phyloP scores from a whole-genome alignment of 2,888 invertebrate species.

The Drosophila limbata region DNA sequence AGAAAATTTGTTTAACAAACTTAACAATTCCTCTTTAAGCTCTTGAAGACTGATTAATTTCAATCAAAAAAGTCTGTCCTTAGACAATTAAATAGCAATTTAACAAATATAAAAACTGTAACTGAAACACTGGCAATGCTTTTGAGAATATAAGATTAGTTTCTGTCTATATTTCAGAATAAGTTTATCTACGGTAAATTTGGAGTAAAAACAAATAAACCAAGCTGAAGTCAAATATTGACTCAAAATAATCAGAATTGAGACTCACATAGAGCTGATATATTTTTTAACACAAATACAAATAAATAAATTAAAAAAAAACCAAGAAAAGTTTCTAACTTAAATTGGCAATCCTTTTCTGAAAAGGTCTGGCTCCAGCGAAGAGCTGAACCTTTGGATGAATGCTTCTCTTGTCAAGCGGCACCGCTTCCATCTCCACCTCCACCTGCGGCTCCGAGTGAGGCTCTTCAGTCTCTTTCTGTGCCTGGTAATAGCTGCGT shows the following conservation, averaged over 20 bases:
- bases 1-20: no score
- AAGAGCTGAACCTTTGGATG: conserved; percentile 29
- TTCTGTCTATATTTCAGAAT: background rate
- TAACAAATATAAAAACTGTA: no score
- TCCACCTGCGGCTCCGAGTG: no score
- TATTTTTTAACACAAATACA: background rate
- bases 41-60: no score
- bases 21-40: no score
- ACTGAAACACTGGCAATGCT: background rate
- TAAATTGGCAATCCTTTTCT: conserved; percentile 54
- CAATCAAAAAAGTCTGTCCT: no score
- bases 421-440: conserved; percentile 11
- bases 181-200: background rate
- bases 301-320: background rate
- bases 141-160: background rate
- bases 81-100: no score
- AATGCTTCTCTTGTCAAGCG: background rate
- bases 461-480: background rate
- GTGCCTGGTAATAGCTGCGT: conserved; percentile 43
- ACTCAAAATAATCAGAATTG: background rate
- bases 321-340: conserved; percentile 33
- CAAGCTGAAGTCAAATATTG: background rate
- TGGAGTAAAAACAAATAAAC: no score
- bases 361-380: conserved; percentile 56
- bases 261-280: no score